Conservation (phyloP, 37 sponge, comb jelly and placozoan species). For the Haliclona indistincta region DNA sequence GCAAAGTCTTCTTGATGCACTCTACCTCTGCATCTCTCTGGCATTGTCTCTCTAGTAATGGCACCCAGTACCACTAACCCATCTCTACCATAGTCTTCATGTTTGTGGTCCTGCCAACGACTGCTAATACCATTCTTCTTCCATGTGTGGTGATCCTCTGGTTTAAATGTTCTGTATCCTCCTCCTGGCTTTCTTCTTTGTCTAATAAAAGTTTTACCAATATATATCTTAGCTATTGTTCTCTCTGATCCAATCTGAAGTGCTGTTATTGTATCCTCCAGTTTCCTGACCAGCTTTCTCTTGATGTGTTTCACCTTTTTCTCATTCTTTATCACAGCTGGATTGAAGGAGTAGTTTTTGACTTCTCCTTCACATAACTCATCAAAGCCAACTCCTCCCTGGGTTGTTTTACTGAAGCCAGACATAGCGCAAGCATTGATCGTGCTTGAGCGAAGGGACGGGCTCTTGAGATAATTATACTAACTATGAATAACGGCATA, state of each 20-base stretch:
- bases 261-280: neutral
- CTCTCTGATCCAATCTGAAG: neutral
- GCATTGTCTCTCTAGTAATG: neutral
- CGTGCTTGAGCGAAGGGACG: too few relatives aligned
- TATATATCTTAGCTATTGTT: neutral
- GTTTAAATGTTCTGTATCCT: neutral
- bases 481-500: too few relatives aligned
- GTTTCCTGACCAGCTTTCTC: conserved; percentile 1
- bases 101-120: neutral
- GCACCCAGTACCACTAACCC: conserved; percentile 4
- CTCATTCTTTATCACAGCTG: neutral
- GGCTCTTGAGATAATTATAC: too few relatives aligned
- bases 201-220: neutral
- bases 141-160: conserved; percentile 6
- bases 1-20: neutral
- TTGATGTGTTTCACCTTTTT: neutral
- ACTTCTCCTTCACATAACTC: neutral
- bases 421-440: neutral
- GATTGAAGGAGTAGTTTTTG: neutral
- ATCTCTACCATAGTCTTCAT: neutral
- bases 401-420: neutral
- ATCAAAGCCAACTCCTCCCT: neutral
- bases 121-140: conserved; percentile 3
- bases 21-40: neutral
- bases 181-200: too few relatives aligned